Base-by-base conservation (phyloP, 2,113 vertebrate genomes). In the Neogobius melanostomus region DNA sequence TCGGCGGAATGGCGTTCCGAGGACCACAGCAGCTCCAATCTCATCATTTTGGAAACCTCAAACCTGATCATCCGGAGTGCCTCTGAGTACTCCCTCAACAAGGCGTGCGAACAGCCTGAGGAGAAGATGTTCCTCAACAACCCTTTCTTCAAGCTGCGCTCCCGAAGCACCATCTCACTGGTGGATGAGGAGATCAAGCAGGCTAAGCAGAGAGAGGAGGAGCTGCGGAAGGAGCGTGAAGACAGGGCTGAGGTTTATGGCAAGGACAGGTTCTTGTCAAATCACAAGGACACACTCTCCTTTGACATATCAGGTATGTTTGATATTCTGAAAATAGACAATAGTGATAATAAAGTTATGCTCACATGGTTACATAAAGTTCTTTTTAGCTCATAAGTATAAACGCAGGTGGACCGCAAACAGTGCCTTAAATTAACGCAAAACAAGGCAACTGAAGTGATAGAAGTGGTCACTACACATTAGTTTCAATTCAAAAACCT, bases 111-210 rank as follows among this genome's bases (percentile, higher is more conserved):
- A 11, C 88, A 88, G 65, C 81, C 83, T 6, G 89, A 91, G 21
- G 91, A 93, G 64, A 93, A 90, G 67, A 88, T 87, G 15, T 93
- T 93, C 75, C 85, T 92, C 8, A 93, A 89, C 74, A 94, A 94
- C 75, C 93, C 93, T 0, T 94, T 94, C 81, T 94, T 93, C 82
- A 94, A 93, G 69, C 83, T 94, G 68, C 87, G 92, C 7, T 94
- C 93, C 17, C 87, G 93, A 74, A 93, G 92, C 81, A 64, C 91
- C 10, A 82, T 92, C 21, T 93, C 93, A 1, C 79, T 94, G 53
- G 90, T 94, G 42, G 93, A 94, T 67, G 91, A 93, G 69, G 93
- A 94, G 83, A 93, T 94, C 15, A 90, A 87, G 68, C 81, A 91
- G 81, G 91, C 92, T 9, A 93, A 89, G 65, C 90, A 92, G 67